A percentile compares a stretch with the other conserved stretches of the same genome.
Conservation (phyloP, 2,888 invertebrate genomes). For the Yponomeuta sedellus region DNA sequence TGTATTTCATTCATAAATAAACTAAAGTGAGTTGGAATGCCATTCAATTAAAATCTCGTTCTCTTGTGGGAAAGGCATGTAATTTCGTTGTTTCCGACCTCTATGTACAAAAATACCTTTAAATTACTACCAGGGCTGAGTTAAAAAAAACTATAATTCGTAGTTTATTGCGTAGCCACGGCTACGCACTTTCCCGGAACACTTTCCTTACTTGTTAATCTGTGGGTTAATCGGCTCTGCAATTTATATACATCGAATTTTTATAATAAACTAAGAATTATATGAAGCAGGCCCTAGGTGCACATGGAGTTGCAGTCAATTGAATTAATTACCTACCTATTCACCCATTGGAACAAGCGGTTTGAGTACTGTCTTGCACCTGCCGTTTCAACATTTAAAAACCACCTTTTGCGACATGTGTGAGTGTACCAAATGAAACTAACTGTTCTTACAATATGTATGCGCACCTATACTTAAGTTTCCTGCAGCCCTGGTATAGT, state of each 20-base stretch:
- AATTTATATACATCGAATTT: no score
- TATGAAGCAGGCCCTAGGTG: no score
- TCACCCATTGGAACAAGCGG: slow-evolving; percentile 7
- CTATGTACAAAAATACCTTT: neutral
- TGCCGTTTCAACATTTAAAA: slow-evolving; percentile 41
- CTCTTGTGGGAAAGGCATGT: slow-evolving; percentile 8
- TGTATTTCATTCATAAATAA: slow-evolving; percentile 14
- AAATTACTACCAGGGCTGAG: neutral
- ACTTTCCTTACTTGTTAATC: no score
- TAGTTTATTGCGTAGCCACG: no score
- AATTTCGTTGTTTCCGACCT: slow-evolving; percentile 1
- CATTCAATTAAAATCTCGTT: slow-evolving; percentile 8
- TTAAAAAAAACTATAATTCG: no score
- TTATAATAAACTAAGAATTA: no score
- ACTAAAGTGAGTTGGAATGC: slow-evolving; percentile 11
- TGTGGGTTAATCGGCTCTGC: no score
- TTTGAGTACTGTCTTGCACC: slow-evolving; percentile 33
- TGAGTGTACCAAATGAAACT: neutral
- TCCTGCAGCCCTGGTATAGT: neutral
- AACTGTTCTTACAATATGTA: no score
- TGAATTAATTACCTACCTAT: slow-evolving; percentile 4
- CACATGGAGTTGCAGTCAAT: neutral
- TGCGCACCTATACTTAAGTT: no score
- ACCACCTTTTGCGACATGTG: slow-evolving; percentile 7
- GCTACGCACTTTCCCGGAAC: no score